A percentile compares a stretch with the other conserved stretches of the same genome.
These are phyloP conservation scores for Lamellibrachia luymesi DNA, from an alignment of 1,140 invertebrate genomes.

Conservation along the genomic window DNA sequence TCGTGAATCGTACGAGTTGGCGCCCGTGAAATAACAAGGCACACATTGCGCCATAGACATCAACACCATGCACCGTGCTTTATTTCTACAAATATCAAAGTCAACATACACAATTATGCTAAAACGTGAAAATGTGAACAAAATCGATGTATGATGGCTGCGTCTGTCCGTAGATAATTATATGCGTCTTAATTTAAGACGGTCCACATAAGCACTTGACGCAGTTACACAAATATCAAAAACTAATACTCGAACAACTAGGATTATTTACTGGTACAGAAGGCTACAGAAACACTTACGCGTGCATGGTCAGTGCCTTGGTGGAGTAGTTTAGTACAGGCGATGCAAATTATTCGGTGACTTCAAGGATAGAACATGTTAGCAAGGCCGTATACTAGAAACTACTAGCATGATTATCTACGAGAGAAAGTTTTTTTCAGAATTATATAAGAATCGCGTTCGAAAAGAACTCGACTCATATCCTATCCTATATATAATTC, in stretches of 20 bases:
- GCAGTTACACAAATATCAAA: neutral
- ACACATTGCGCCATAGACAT: too few species aligned
- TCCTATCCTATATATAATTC: neutral
- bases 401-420: neutral
- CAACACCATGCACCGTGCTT: neutral
- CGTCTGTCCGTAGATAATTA: neutral
- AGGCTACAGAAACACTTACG: neutral
- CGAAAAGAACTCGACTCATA: neutral
- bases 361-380: neutral
- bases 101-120: neutral
- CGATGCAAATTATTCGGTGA: neutral
- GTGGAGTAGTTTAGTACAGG: neutral
- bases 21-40: too few species aligned
- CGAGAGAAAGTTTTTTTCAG: neutral
- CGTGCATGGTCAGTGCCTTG: neutral
- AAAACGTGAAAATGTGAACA: neutral
- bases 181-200: neutral
- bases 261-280: neutral
- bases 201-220: neutral
- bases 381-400: neutral
- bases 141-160: neutral
- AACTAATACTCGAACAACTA: neutral
- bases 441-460: neutral
- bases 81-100: neutral
- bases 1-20: neutral